Conservation (phyloP, 2,888 invertebrate species). For the Sminthurides aquaticus region DNA sequence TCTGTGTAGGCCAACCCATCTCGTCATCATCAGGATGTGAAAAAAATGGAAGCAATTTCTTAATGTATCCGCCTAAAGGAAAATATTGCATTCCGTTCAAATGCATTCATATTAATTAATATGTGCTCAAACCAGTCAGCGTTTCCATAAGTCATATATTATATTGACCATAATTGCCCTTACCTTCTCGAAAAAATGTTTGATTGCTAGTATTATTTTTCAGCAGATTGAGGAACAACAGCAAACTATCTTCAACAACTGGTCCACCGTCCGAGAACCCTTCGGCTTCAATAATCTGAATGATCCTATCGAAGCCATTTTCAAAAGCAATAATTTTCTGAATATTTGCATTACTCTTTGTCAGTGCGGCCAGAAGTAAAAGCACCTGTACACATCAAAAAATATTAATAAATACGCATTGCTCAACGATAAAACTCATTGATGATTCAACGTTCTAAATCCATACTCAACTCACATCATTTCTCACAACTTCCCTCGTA, state of each 20-base stretch:
- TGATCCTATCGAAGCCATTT: conserved; percentile 91
- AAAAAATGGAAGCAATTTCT: conserved; percentile 82
- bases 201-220: conserved; percentile 96
- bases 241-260: conserved; percentile 93
- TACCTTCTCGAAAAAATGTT: conserved; percentile 90
- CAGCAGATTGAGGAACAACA: conserved; percentile 84
- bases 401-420: conserved; percentile 6
- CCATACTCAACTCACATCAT: conserved; percentile 74
- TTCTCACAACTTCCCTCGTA: conserved; percentile 87
- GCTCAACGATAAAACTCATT: too few relatives aligned
- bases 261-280: conserved; percentile 92
- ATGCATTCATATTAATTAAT: too few relatives aligned
- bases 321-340: conserved; percentile 99
- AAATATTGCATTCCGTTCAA: conserved; percentile 21
- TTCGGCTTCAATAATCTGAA: conserved; percentile 86
- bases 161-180: too few relatives aligned
- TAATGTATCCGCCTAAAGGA: conserved; percentile 71
- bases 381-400: conserved; percentile 56
- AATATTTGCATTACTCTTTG: conserved; percentile 90
- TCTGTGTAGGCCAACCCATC: conserved; percentile 81
- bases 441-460: too few relatives aligned
- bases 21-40: conserved; percentile 56
- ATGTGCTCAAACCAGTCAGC: too few relatives aligned
- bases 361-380: conserved; percentile 80
- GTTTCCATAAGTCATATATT: too few relatives aligned